Evolutionary conservation across 1,140 invertebrate species (phyloP).

Genomic region (Penaeus chinensis): DNA sequence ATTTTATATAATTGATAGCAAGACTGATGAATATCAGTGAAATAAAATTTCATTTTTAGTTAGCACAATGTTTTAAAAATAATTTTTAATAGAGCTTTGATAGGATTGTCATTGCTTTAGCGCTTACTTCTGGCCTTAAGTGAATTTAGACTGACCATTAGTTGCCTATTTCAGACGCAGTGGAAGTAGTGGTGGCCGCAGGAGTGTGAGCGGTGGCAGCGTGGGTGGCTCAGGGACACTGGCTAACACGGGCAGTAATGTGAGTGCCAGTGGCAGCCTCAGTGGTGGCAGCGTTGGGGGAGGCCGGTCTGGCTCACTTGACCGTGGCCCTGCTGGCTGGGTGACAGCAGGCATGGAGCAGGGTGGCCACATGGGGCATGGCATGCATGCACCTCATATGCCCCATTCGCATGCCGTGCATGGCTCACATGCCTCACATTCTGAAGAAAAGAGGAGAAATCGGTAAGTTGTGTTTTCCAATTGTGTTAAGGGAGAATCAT

Average conservation of each 20-base stretch:
- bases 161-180: slow-evolving; percentile 19
- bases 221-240: slow-evolving; percentile 20
- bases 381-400: slow-evolving; percentile 18
- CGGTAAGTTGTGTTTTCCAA: slow-evolving; percentile 1
- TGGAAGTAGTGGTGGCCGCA: slow-evolving; percentile 39
- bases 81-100: no score
- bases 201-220: slow-evolving; percentile 42
- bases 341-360: slow-evolving; percentile 25
- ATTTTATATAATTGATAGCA: no score
- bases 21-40: no score
- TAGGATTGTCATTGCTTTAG: no score
- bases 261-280: slow-evolving; percentile 32
- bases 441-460: slow-evolving; percentile 42
- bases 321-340: slow-evolving; percentile 23
- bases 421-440: background rate
- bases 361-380: slow-evolving; percentile 18
- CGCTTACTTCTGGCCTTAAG: no score
- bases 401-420: background rate
- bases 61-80: no score
- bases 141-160: no score
- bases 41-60: no score
- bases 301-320: slow-evolving; percentile 41
- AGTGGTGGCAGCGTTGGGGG: slow-evolving; percentile 31
- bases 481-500: background rate
- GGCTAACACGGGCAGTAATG: slow-evolving; percentile 31